These are phyloP conservation scores for Ectropis crepuscularia DNA, from an alignment of 2,888 invertebrate species.

Conservation along the genomic window DNA sequence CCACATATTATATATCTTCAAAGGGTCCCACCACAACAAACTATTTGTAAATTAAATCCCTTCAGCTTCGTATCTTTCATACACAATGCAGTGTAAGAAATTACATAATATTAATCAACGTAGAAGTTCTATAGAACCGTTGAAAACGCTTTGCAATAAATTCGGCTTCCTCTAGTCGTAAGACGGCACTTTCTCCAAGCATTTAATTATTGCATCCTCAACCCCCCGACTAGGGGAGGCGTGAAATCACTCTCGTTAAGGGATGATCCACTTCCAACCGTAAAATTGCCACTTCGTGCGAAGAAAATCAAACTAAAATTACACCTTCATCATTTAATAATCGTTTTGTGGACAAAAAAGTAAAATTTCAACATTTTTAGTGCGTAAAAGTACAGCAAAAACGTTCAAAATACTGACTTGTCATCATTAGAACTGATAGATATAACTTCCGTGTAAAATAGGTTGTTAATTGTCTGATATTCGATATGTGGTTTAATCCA, in stretches of 20 bases:
- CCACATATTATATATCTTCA: too few species aligned
- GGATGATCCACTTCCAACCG: slow-evolving; percentile 49
- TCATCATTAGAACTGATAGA: slow-evolving; percentile 20
- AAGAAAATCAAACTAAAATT: slow-evolving; percentile 44
- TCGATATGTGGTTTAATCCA: slow-evolving; percentile 29
- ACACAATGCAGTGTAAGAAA: too few species aligned
- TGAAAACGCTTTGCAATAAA: too few species aligned
- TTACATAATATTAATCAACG: too few species aligned
- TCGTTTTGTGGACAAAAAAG: neutral
- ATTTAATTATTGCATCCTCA: slow-evolving; percentile 53
- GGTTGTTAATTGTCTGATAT: slow-evolving; percentile 44
- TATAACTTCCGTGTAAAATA: slow-evolving; percentile 19
- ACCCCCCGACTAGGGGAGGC: slow-evolving; percentile 47
- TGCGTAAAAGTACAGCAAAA: slow-evolving; percentile 15
- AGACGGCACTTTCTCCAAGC: slow-evolving; percentile 36
- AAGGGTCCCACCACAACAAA: too few species aligned
- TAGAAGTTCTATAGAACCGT: too few species aligned
- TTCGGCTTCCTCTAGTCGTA: neutral
- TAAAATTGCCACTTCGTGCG: slow-evolving; percentile 55
- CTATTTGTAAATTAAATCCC: too few species aligned
- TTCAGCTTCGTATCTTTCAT: too few species aligned
- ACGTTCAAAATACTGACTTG: slow-evolving; percentile 44
- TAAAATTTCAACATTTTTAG: neutral
- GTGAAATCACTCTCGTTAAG: slow-evolving; percentile 53
- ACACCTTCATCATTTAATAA: slow-evolving; percentile 10